These are phyloP conservation scores for Arrhopalites spinosus DNA, from an alignment of 2,888 invertebrate species.

Conservation along the genomic window DNA sequence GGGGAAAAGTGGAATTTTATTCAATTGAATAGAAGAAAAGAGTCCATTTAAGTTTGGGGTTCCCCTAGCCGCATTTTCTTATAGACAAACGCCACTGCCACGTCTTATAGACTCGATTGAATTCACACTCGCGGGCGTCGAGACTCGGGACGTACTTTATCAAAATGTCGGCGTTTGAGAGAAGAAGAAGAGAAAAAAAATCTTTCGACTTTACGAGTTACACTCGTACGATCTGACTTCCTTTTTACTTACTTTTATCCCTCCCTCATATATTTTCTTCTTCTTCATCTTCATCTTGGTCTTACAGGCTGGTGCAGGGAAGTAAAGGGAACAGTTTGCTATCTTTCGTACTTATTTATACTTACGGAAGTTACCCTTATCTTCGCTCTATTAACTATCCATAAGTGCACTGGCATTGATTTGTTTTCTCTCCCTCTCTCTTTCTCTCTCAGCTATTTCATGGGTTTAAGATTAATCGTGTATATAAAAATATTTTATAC, in stretches of 20 bases:
- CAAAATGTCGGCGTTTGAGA: constrained; percentile 37
- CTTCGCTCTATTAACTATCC: constrained; percentile 3
- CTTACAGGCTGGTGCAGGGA: not conserved
- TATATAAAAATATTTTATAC: too few relatives aligned
- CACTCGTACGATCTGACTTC: constrained; percentile 18
- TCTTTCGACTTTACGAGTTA: constrained; percentile 31
- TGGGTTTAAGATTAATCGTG: too few relatives aligned
- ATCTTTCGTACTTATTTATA: not conserved
- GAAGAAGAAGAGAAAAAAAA: constrained; percentile 19
- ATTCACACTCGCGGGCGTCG: constrained; percentile 35
- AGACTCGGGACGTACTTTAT: constrained; percentile 34
- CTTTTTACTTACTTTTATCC: constrained; percentile 25
- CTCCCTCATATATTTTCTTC: constrained; percentile 29
- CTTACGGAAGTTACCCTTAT: constrained; percentile 3
- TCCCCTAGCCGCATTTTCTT: constrained; percentile 30
- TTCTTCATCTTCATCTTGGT: constrained; percentile 17
- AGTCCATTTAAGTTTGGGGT: constrained; percentile 42
- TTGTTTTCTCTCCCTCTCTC: too few relatives aligned
- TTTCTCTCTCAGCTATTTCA: too few relatives aligned
- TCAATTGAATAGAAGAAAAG: constrained; percentile 43
- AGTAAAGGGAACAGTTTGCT: not conserved
- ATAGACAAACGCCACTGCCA: constrained; percentile 7
- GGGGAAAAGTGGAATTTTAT: constrained; percentile 52
- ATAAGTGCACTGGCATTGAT: too few relatives aligned
- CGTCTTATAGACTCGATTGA: constrained; percentile 35